phyloP scores from a whole-genome alignment of 1,140 invertebrate species.

The Aporrectodea caliginosa region DNA sequence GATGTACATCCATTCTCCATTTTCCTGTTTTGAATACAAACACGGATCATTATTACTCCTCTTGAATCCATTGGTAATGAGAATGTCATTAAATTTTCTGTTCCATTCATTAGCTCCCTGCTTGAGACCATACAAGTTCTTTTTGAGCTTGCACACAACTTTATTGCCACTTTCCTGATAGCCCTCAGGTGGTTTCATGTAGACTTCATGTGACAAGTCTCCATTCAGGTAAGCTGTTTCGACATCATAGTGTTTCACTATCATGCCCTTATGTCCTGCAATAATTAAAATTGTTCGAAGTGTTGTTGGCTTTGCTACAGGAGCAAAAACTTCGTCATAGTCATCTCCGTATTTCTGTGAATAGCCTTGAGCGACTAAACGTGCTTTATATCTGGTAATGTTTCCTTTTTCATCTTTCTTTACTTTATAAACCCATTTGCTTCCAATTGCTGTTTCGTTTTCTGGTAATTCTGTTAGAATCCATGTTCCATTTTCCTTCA shows the following conservation, averaged over 20 bases:
- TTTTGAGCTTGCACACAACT: neutral
- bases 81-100: neutral
- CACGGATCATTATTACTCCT: neutral
- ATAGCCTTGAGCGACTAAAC: constrained; percentile 10
- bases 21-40: neutral
- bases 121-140: neutral
- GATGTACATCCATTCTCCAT: neutral
- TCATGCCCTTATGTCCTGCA: neutral
- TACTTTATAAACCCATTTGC: constrained; percentile 9
- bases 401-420: neutral
- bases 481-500: neutral
- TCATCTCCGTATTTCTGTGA: neutral
- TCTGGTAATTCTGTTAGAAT: neutral
- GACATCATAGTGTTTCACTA: constrained; percentile 9
- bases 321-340: constrained; percentile 12
- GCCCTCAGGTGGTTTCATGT: constrained; percentile 4
- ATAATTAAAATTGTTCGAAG: neutral
- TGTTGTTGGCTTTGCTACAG: neutral
- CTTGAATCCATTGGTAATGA: neutral
- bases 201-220: constrained; percentile 2
- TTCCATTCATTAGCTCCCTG: neutral
- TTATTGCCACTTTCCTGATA: neutral
- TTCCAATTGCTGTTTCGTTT: neutral
- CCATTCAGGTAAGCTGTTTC: constrained; percentile 4
- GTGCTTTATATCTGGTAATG: constrained; percentile 11